A percentile compares a stretch with the other conserved stretches of the same genome.
These are phyloP conservation scores for Caligus rogercresseyi DNA, from an alignment of 1,140 invertebrate species.

Conservation along the genomic window DNA sequence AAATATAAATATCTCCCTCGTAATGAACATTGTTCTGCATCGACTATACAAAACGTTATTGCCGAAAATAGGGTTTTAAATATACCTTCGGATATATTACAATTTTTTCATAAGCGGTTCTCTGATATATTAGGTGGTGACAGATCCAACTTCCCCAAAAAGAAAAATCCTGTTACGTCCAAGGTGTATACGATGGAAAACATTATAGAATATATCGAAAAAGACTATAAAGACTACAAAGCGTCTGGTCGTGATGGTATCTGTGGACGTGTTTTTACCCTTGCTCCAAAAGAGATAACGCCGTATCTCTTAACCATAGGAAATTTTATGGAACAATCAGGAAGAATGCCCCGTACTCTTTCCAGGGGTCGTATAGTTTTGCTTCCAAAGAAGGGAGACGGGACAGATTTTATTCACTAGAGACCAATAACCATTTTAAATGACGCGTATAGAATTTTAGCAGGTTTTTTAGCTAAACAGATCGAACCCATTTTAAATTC, in stretches of 20 bases:
- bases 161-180: too few relatives aligned
- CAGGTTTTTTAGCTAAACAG: background rate
- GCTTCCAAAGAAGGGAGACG: background rate
- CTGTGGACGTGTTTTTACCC: background rate
- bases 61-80: too few relatives aligned
- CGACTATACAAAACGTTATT: too few relatives aligned
- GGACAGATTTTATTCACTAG: background rate
- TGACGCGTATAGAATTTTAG: background rate
- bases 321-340: background rate
- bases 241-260: background rate
- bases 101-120: too few relatives aligned
- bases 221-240: background rate
- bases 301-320: background rate
- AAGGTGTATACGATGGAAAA: too few relatives aligned
- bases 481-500: background rate
- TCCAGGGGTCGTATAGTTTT: background rate
- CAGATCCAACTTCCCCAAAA: too few relatives aligned
- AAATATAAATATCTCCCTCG: too few relatives aligned
- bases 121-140: too few relatives aligned
- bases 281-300: background rate
- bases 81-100: too few relatives aligned
- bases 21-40: too few relatives aligned
- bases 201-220: too few relatives aligned
- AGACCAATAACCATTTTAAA: background rate
- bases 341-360: background rate